Base-by-base conservation (phyloP, 2,888 invertebrate species). In the Plebejus argus region DNA sequence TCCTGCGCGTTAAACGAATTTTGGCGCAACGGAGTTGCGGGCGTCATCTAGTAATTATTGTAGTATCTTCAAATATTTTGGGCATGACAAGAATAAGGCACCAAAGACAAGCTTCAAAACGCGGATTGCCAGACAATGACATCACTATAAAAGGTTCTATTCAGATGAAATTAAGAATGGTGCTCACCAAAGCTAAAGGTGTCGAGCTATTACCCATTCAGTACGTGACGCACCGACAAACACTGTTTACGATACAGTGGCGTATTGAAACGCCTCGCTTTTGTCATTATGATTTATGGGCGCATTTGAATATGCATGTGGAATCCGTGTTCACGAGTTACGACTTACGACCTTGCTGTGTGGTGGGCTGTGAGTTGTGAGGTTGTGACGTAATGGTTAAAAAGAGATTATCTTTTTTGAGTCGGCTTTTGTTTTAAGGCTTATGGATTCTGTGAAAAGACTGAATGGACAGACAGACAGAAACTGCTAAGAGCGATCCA, bases 211-310 rank as follows among this genome's bases (percentile, higher is more conserved):
- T 53, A 28, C 49, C 74, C 74, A 80, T 77, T 80, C 70, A 78
- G 76, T 78, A 78, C 77, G 77, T 79, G 76, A 80, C 80, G 18
- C 45, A 23, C 49, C 49, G 72, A 72, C 72, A 45, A 72, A 77
- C 78, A 76, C 66, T 78, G 80, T 80, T 78, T 81, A 80, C 78
- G 77, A 81, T 80, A 81, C 78, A 77, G 77, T 78, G 77, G 79
- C 78, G 70, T 79, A 79, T 78, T 79, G 78, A 79, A 80, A 81
- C 79, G 76, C 78, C 71, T 78, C 76, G 78, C 70, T 75, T 78
- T 80, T 81, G 81, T 79, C 77, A 76, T 74, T 77, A 79, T 81
- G 79, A 80, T 79, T 79, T 79, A 79, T 79, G 75, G 79, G 75
- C 61, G 28, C 23, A 53, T 74, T 74, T 74, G 74, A 74, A 74